Evolutionary conservation across 2,888 invertebrate genomes (phyloP).

Genomic region (Lycia hirtaria): DNA sequence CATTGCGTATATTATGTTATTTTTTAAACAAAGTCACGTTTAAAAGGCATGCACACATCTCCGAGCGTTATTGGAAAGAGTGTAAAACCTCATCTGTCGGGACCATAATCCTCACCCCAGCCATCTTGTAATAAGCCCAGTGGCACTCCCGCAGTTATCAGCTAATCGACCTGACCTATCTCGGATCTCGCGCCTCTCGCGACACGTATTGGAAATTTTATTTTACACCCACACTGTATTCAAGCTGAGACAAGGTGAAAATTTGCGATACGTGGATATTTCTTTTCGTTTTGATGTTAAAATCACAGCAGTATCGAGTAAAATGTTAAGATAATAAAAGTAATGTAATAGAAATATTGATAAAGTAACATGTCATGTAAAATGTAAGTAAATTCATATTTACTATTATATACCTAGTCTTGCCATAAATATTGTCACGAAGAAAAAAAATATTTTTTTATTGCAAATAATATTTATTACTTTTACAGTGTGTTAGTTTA

Average conservation of each 20-base stretch:
- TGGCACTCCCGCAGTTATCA: conserved; percentile 16
- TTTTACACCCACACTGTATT: conserved; percentile 13
- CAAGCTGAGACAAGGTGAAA: conserved; percentile 15
- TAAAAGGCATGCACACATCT: too few relatives aligned
- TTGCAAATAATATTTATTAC: too few relatives aligned
- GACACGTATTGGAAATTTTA: conserved; percentile 24
- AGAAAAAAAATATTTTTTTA: too few relatives aligned
- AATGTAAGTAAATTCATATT: too few relatives aligned
- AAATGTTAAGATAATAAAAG: too few relatives aligned
- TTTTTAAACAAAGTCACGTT: too few relatives aligned
- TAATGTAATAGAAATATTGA: too few relatives aligned
- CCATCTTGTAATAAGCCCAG: not conserved
- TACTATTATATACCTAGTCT: too few relatives aligned
- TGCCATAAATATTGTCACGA: too few relatives aligned
- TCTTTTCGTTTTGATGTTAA: not conserved
- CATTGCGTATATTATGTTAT: not conserved
- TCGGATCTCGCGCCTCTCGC: conserved; percentile 20
- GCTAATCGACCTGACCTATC: conserved; percentile 30
- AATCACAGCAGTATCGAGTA: too few relatives aligned
- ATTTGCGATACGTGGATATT: not conserved
- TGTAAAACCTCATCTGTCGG: not conserved
- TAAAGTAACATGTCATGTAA: too few relatives aligned
- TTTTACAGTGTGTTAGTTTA: too few relatives aligned
- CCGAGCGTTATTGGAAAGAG: not conserved
- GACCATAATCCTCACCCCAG: not conserved